Evolutionary conservation across 2,888 invertebrate genomes (phyloP).

Genomic region (Tuberolachnus salignus): DNA sequence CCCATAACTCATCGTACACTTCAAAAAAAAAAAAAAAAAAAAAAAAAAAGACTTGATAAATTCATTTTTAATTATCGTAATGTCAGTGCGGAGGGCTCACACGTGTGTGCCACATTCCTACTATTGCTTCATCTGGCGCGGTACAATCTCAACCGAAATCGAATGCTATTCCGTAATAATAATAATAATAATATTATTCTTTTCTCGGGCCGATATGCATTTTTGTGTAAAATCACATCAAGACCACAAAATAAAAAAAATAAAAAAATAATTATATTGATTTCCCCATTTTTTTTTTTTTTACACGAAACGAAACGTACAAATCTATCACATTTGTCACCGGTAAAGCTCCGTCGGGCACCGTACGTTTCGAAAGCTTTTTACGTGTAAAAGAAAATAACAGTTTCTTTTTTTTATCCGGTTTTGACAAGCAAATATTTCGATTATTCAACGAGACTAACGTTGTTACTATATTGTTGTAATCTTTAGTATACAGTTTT

Average conservation of each 20-base stretch:
- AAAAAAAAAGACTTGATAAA: slow-evolving; percentile 50
- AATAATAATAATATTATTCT: too few species aligned
- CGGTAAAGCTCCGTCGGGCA: not conserved
- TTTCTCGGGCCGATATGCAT: not conserved
- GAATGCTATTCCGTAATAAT: not conserved
- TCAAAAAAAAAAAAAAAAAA: too few species aligned
- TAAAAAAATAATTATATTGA: not conserved
- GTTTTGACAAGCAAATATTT: slow-evolving; percentile 21
- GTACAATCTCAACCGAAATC: slow-evolving; percentile 24
- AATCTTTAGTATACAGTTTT: slow-evolving; percentile 8
- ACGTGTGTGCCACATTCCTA: slow-evolving; percentile 43
- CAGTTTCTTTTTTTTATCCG: not conserved
- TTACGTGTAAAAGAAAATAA: not conserved
- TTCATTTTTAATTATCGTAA: slow-evolving; percentile 54
- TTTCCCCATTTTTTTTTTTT: not conserved
- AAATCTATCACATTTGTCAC: not conserved
- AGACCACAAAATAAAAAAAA: slow-evolving; percentile 2
- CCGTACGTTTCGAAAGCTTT: not conserved
- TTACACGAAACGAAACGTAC: not conserved
- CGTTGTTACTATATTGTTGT: slow-evolving; percentile 24
- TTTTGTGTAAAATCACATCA: not conserved
- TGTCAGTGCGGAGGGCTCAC: slow-evolving; percentile 24
- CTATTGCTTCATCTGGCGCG: not conserved
- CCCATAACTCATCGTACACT: slow-evolving; percentile 49
- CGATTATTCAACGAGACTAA: slow-evolving; percentile 14